Base-by-base conservation (phyloP, 2,888 invertebrate genomes). In the Neoscelio sp. region DNA sequence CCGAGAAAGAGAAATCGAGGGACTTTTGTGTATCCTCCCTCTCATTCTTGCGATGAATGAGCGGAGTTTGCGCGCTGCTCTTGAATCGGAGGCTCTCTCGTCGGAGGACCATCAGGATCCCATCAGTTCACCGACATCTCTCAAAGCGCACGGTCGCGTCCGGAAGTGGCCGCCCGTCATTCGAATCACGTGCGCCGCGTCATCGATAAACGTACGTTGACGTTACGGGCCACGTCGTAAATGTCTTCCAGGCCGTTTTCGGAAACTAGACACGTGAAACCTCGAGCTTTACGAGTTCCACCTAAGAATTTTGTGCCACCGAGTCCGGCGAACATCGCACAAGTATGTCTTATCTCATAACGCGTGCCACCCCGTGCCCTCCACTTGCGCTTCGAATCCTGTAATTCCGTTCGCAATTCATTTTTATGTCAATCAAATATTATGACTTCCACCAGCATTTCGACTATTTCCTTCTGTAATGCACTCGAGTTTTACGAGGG, bases 111-210 rank as follows among this genome's bases (percentile, higher is more conserved):
- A 85, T 82, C 88, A 85, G 86, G 86, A 87, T 87, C 85, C 84
- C 85, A 86, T 85, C 87, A 89, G 88, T 89, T 88, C 85, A 85
- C 88, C 88, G 87, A 86, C 87, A 85, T 85, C 85, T 78, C 85
- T 83, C 85, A 85, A 83, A 81, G 85, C 80, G 85, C 81, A 81
- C 84, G 85, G 87, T 86, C 80, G 85, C 82, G 82, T 83, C 70
- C 82, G 81, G 64, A 60, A 73, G 38, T 71, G 65, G 52, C 68
- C 70, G 67, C 56, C 77, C 75, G 78, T 68, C 60, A 70, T 67
- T 58, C 73, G 64, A 65, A 82, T 86, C 87, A 87, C 87, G 87
- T 86, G 87, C 83, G 75, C 60, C 65, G 64, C 60, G 48, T 40
- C 70, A 68, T 71, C 35, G 62, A 67, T 77, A 65, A 52, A 30